phyloP scores from a whole-genome alignment of 2,797 vertebrate species.

The Malacoraja senta region DNA sequence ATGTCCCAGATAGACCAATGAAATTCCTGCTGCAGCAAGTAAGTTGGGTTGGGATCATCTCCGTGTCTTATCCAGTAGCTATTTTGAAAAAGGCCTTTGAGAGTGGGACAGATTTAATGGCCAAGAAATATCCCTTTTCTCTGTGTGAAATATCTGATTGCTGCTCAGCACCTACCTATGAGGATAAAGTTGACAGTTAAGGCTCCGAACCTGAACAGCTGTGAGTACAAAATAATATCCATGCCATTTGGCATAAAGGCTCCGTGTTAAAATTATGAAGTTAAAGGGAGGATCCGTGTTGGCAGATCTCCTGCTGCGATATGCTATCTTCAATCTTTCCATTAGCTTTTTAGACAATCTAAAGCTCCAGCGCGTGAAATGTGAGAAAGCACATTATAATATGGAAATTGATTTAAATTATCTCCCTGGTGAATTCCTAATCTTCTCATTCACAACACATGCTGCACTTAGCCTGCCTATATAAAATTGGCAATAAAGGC shows the following conservation, averaged over 20 bases:
- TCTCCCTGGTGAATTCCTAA: not conserved
- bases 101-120: not conserved
- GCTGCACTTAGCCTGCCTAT: not conserved
- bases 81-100: not conserved
- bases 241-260: not conserved
- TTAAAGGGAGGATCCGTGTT: not conserved
- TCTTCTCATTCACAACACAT: not conserved
- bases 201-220: not conserved
- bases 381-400: not conserved
- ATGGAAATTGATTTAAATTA: constrained; percentile 17
- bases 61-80: not conserved
- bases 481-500: not conserved
- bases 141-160: too few relatives aligned
- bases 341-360: constrained; percentile 3
- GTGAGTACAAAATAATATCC: not conserved
- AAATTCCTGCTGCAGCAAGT: too few relatives aligned
- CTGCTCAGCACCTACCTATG: not conserved
- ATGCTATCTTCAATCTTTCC: not conserved
- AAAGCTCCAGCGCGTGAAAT: not conserved
- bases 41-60: not conserved
- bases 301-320: not conserved
- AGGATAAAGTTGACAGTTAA: not conserved
- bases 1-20: too few relatives aligned
- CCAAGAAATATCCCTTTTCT: not conserved
- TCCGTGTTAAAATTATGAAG: not conserved